phyloP scores from a whole-genome alignment of 2,113 vertebrate species.

The sheep (Ovis aries) region DNA sequence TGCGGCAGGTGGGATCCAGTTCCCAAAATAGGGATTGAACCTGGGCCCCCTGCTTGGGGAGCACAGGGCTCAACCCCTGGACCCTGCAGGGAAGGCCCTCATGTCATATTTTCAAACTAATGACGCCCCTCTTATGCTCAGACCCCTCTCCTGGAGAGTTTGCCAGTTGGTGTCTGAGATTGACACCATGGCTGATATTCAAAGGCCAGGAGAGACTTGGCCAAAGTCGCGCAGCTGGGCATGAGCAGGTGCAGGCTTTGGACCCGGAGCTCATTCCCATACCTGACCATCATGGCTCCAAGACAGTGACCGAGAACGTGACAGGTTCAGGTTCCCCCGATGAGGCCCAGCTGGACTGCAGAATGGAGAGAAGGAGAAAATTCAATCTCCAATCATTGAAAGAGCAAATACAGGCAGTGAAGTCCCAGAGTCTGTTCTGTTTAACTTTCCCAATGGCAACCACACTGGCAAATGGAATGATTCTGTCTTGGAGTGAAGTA shows the following conservation, averaged over 20 bases:
- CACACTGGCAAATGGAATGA: neutral
- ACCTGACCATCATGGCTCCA: neutral
- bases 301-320: neutral
- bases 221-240: neutral
- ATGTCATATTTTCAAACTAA: neutral
- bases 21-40: neutral
- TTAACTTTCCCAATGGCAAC: neutral
- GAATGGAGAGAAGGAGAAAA: conserved; percentile 14
- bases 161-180: neutral
- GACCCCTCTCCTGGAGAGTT: neutral
- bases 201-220: neutral
- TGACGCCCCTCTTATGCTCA: neutral
- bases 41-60: neutral
- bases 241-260: neutral
- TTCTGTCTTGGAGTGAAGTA: neutral
- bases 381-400: neutral
- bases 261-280: neutral
- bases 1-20: rapidly evolving
- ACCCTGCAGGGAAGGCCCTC: neutral
- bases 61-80: neutral
- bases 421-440: neutral
- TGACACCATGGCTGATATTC: neutral
- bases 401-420: neutral
- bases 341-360: neutral
- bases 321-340: neutral